Conservation (phyloP, 2,888 invertebrate species). For the Dioctria linearis region DNA sequence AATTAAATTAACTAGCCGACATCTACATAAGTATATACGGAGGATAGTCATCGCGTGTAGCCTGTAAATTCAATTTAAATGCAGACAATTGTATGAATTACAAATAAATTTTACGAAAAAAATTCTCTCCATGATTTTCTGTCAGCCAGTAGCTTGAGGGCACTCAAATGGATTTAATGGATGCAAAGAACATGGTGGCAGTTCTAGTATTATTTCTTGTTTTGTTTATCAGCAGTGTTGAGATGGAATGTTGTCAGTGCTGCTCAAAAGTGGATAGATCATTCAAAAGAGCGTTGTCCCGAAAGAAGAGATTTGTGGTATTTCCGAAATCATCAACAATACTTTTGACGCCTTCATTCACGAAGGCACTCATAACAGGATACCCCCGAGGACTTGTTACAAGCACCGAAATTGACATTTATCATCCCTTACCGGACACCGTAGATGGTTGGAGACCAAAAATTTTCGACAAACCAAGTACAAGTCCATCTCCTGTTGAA, state of each 20-base stretch:
- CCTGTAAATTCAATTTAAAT: background rate
- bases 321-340: slow-evolving; percentile 65
- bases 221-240: background rate
- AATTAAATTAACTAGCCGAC: background rate
- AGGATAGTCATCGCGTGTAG: too few species aligned
- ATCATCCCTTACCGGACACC: slow-evolving; percentile 65
- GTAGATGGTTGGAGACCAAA: slow-evolving; percentile 67
- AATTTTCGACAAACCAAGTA: slow-evolving; percentile 61
- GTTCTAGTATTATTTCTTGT: background rate
- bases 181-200: background rate
- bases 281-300: slow-evolving; percentile 64
- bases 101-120: background rate
- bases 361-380: slow-evolving; percentile 63
- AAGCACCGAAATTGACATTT: slow-evolving; percentile 64
- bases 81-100: slow-evolving; percentile 2
- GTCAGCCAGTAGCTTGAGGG: background rate
- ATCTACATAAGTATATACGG: background rate
- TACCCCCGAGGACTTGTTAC: slow-evolving; percentile 64
- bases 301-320: slow-evolving; percentile 65
- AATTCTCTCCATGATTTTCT: background rate
- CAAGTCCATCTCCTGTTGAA: slow-evolving; percentile 59
- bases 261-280: slow-evolving; percentile 42
- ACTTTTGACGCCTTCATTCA: slow-evolving; percentile 64
- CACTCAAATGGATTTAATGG: background rate
- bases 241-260: slow-evolving; percentile 5